A percentile compares a stretch with the other conserved stretches of the same genome.
Evolutionary conservation across 2,888 invertebrate species (phyloP).

Genomic region (Drosophila tanythrix): DNA sequence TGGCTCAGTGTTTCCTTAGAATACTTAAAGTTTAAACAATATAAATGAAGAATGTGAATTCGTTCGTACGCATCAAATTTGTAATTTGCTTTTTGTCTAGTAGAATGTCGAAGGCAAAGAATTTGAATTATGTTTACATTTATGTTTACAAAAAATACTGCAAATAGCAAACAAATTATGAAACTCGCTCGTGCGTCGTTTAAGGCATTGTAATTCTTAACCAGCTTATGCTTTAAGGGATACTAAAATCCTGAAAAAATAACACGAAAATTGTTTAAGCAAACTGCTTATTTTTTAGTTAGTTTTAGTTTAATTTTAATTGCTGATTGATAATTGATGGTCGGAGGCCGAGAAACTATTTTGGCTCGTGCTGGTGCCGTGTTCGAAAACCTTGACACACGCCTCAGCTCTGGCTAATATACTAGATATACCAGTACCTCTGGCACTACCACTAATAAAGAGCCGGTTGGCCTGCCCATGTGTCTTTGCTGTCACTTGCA

Average conservation of each 20-base stretch:
- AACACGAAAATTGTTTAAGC: not conserved
- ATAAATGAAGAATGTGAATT: not conserved
- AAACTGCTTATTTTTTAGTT: not conserved
- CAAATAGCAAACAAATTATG: not conserved
- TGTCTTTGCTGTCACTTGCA: slow-evolving; percentile 68
- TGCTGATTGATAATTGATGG: not conserved
- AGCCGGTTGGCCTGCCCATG: slow-evolving; percentile 28
- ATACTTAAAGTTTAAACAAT: not conserved
- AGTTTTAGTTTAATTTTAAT: not conserved
- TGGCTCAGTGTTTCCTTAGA: not conserved
- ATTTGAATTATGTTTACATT: not conserved
- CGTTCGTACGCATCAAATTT: not conserved
- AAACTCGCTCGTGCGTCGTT: not conserved
- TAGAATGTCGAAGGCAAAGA: not conserved
- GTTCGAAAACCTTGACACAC: not conserved
- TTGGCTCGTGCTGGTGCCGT: not conserved
- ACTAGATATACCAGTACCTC: slow-evolving; percentile 24
- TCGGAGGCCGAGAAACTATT: not conserved
- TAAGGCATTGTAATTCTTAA: not conserved
- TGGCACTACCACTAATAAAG: slow-evolving; percentile 18
- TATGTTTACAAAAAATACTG: not conserved
- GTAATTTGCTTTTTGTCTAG: not conserved
- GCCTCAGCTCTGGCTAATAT: slow-evolving; percentile 17
- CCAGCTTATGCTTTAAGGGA: not conserved
- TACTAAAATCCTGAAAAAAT: too few relatives aligned